Conservation (phyloP, 1,140 invertebrate species). For the Paramacrobiotus metropolitanus region DNA sequence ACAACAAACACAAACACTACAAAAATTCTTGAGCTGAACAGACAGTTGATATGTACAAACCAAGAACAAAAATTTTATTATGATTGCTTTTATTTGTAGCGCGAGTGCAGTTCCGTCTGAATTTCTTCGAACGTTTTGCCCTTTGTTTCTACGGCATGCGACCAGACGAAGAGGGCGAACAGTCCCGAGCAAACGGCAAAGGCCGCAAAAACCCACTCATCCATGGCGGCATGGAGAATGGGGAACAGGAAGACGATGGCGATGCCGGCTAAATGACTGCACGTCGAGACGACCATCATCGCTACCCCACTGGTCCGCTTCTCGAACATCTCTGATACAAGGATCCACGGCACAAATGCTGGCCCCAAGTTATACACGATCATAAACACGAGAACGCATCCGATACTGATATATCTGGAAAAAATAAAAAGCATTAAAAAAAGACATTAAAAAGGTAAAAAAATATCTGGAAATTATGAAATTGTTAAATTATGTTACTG, state of each 20-base stretch:
- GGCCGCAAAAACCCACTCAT: not conserved
- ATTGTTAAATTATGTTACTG: too few relatives aligned
- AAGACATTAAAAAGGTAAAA: not conserved
- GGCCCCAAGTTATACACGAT: not conserved
- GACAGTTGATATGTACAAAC: too few relatives aligned
- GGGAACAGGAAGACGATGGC: not conserved
- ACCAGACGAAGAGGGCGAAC: not conserved
- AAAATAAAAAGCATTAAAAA: not conserved
- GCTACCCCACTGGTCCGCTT: not conserved
- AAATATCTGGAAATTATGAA: not conserved
- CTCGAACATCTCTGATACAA: not conserved
- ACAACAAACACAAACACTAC: too few relatives aligned
- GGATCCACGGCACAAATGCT: not conserved
- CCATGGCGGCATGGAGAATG: not conserved
- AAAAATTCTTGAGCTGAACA: too few relatives aligned
- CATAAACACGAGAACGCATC: not conserved
- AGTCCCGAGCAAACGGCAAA: not conserved
- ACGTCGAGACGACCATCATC: not conserved
- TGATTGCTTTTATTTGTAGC: too few relatives aligned
- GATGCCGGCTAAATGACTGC: not conserved
- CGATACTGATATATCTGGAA: not conserved
- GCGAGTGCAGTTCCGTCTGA: not conserved
- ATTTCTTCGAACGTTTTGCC: not conserved
- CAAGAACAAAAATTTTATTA: too few relatives aligned
- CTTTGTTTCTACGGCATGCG: not conserved